Percentiles rank a stretch among this genome's conserved stretches.
Evolutionary conservation across 1,140 invertebrate genomes (phyloP).

Genomic region (Drosophila oshimai): DNA sequence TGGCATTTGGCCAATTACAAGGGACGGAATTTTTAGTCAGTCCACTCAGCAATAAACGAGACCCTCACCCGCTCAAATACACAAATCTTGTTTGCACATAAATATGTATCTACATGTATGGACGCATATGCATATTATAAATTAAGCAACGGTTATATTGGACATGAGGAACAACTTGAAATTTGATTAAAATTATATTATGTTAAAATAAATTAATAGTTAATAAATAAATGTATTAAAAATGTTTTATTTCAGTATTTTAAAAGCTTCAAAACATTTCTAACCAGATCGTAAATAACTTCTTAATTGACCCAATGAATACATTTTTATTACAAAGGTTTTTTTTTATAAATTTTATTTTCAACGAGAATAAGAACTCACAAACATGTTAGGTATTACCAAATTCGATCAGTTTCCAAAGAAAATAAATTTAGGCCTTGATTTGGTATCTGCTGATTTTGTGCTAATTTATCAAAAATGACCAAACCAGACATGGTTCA

Average conservation of each 20-base stretch:
- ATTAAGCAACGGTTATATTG: not conserved
- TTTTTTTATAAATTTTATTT: no score
- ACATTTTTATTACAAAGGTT: no score
- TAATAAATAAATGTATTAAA: no score
- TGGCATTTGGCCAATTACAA: slow-evolving; percentile 20
- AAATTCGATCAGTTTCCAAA: not conserved
- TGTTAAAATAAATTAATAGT: no score
- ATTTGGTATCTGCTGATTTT: slow-evolving; percentile 40
- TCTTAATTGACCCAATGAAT: no score
- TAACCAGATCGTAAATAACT: no score
- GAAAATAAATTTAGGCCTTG: slow-evolving; percentile 17
- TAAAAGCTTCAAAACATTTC: no score
- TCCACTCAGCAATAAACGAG: slow-evolving; percentile 38
- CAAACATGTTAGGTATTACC: no score
- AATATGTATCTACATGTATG: slow-evolving; percentile 18
- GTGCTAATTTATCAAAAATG: slow-evolving; percentile 77
- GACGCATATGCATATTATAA: not conserved
- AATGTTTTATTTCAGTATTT: no score
- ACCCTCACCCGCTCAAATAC: slow-evolving; percentile 8
- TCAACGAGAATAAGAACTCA: no score
- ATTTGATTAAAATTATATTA: not conserved
- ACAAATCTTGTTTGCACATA: slow-evolving; percentile 39
- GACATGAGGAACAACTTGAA: not conserved
- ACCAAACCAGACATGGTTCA: slow-evolving; percentile 46
- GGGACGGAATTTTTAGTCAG: slow-evolving; percentile 14